Evolutionary conservation across 2,888 invertebrate genomes (phyloP).

Genomic region (Schrankia costaestrigalis): DNA sequence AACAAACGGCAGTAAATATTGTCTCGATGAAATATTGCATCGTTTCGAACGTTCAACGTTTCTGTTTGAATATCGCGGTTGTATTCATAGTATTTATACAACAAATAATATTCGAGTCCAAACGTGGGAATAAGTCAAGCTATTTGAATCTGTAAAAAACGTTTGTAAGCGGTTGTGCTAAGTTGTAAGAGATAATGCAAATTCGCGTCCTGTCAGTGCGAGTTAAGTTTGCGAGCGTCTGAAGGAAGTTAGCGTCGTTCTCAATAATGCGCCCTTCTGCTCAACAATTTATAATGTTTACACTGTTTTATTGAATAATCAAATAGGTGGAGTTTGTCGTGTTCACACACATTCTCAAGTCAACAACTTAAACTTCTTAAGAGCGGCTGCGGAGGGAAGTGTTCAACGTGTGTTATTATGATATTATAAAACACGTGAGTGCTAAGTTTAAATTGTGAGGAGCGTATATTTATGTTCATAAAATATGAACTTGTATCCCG

Average conservation of each 20-base stretch:
- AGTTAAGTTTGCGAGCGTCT: constrained; percentile 27
- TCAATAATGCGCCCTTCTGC: constrained; percentile 32
- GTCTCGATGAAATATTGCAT: not conserved
- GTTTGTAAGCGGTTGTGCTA: not conserved
- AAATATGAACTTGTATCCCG: constrained; percentile 6
- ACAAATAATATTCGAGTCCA: too few species aligned
- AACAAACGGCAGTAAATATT: not conserved
- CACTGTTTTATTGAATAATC: constrained; percentile 49
- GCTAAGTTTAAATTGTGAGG: constrained; percentile 16
- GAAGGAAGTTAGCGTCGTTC: constrained; percentile 31
- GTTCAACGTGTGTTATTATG: constrained; percentile 9
- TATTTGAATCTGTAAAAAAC: too few species aligned
- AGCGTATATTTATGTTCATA: constrained; percentile 16
- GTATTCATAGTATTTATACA: constrained; percentile 30
- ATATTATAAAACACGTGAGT: constrained; percentile 9
- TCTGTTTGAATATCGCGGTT: constrained; percentile 7
- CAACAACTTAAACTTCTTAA: constrained; percentile 26
- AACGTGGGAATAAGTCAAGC: too few species aligned
- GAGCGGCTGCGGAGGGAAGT: constrained; percentile 15
- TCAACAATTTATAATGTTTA: constrained; percentile 44
- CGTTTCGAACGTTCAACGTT: not conserved
- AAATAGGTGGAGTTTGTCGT: constrained; percentile 22
- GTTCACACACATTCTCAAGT: constrained; percentile 13
- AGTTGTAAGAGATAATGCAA: constrained; percentile 33
- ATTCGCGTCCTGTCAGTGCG: constrained; percentile 22